Evolutionary conservation across 1,140 invertebrate genomes (phyloP).

Genomic region (Pinna nobilis): DNA sequence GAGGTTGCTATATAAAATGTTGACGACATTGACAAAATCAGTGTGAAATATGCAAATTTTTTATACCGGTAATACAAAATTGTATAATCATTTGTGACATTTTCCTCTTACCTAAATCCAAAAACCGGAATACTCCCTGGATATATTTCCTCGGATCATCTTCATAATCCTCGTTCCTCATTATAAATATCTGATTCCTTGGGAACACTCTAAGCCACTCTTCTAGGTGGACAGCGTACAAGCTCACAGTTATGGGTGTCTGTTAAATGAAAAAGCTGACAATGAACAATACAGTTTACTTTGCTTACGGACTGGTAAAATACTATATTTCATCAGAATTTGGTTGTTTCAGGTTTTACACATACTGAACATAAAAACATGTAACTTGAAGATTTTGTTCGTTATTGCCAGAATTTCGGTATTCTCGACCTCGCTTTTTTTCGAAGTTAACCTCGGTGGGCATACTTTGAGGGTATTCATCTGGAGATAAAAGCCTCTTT

Average conservation of each 20-base stretch:
- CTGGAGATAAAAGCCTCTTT: too few species aligned
- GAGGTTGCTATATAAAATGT: neutral
- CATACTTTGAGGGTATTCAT: too few species aligned
- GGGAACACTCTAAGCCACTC: constrained; percentile 25
- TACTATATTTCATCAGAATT: too few species aligned
- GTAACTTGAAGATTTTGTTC: too few species aligned
- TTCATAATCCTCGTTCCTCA: constrained; percentile 3
- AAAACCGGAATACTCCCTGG: constrained; percentile 1
- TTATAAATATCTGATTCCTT: constrained; percentile 21
- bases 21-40: neutral
- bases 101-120: constrained; percentile 1
- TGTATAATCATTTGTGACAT: neutral
- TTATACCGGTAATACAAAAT: neutral
- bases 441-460: too few species aligned
- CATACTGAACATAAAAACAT: too few species aligned
- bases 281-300: too few species aligned
- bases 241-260: constrained; percentile 7
- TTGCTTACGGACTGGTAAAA: too few species aligned
- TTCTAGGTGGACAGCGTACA: constrained; percentile 14
- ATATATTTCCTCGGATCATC: neutral
- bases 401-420: too few species aligned
- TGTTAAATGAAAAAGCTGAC: neutral
- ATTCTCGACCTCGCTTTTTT: too few species aligned
- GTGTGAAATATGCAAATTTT: neutral
- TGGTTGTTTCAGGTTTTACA: too few species aligned